A percentile compares a stretch with the other conserved stretches of the same genome.
These are phyloP conservation scores for Conus canariensis DNA, from an alignment of 2,888 invertebrate genomes.

Conservation along the genomic window DNA sequence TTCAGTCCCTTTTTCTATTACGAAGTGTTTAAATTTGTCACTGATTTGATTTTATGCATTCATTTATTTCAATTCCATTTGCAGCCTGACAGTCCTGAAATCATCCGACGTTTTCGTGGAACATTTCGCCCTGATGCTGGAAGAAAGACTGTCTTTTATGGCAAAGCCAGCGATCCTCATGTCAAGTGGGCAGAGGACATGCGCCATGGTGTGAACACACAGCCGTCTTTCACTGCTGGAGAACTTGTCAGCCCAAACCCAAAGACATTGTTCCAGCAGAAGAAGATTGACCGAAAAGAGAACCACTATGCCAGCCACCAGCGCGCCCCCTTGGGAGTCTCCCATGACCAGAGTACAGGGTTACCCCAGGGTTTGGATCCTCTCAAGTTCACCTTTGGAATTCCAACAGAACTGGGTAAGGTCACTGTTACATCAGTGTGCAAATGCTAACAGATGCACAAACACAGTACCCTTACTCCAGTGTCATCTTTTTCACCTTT, in stretches of 20 bases:
- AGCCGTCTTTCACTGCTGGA: constrained; percentile 67
- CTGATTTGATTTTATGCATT: too few relatives aligned
- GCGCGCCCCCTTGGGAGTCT: constrained; percentile 72
- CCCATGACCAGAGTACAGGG: constrained; percentile 68
- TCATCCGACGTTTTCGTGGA: constrained; percentile 73
- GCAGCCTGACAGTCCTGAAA: constrained; percentile 74
- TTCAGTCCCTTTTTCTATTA: too few relatives aligned
- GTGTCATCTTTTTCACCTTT: too few relatives aligned
- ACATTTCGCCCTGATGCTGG: constrained; percentile 75
- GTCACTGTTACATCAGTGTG: too few relatives aligned
- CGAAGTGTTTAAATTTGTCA: too few relatives aligned
- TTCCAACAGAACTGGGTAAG: constrained; percentile 73
- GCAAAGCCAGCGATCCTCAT: constrained; percentile 76
- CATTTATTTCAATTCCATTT: background rate
- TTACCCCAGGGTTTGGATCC: constrained; percentile 69
- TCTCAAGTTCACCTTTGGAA: constrained; percentile 72
- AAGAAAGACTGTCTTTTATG: constrained; percentile 74
- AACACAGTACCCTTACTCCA: too few relatives aligned
- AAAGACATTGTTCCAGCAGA: constrained; percentile 73
- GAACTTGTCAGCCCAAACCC: constrained; percentile 74
- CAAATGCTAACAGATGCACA: too few relatives aligned
- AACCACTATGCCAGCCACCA: constrained; percentile 69
- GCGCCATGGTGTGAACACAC: constrained; percentile 74
- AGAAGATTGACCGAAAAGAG: constrained; percentile 69
- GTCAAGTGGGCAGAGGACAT: constrained; percentile 73